Evolutionary conservation across 2,888 invertebrate species (phyloP).

Genomic region (Drosophila villosipedis): DNA sequence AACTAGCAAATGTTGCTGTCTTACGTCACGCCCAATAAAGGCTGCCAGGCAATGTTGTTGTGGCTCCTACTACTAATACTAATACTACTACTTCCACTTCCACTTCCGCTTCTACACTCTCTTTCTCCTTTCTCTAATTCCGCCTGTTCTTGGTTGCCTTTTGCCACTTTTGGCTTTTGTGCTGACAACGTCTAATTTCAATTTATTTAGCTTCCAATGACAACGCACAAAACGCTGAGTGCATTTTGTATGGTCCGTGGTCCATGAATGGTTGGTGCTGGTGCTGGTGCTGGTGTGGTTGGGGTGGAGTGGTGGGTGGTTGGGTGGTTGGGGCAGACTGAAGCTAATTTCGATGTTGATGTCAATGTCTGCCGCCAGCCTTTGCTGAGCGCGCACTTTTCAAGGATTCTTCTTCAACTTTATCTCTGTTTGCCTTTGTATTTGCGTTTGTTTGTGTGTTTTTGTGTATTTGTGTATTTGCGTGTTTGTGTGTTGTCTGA

Average conservation of each 20-base stretch:
- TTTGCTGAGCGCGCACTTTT: constrained; percentile 57
- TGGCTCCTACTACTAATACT: background rate
- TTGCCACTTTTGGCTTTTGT: constrained; percentile 64
- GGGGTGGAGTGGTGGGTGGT: background rate
- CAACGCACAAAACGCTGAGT: constrained; percentile 71
- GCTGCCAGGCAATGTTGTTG: constrained; percentile 14
- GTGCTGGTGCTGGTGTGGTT: no score
- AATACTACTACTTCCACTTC: constrained; percentile 24
- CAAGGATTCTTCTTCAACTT: constrained; percentile 28
- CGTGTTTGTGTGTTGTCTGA: constrained; percentile 18
- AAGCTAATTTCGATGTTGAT: constrained; percentile 59
- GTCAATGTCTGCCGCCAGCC: constrained; percentile 41
- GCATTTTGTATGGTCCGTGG: constrained; percentile 32
- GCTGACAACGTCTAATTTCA: constrained; percentile 78
- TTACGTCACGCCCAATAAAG: constrained; percentile 34
- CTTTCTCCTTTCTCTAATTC: background rate
- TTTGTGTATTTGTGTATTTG: background rate
- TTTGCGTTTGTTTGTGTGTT: constrained; percentile 13
- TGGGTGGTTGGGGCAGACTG: background rate
- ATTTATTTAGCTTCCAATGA: constrained; percentile 78
- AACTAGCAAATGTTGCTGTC: constrained; percentile 7
- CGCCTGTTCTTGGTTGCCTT: constrained; percentile 14
- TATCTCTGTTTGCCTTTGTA: constrained; percentile 1
- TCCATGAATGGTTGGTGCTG: background rate
- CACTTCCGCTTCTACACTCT: constrained; percentile 28